Conservation (phyloP, 1,140 invertebrate species). For the Aphaenogaster rudis region DNA sequence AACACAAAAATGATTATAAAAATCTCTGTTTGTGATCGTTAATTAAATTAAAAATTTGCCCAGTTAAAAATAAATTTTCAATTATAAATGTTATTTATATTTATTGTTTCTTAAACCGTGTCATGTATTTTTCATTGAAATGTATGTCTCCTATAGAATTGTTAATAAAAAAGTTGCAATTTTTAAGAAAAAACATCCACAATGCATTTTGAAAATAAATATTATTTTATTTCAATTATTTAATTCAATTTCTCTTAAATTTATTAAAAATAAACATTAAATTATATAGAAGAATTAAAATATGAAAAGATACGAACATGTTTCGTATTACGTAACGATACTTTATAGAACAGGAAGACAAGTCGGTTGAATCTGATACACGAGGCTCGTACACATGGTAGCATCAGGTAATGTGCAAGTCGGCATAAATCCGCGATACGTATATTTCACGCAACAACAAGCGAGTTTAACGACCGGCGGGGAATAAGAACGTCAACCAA, state of each 20-base stretch:
- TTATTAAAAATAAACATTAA: not conserved
- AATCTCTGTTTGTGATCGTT: not conserved
- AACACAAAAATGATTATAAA: not conserved
- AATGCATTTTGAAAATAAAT: not conserved
- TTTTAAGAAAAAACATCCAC: not conserved
- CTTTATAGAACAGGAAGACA: not conserved
- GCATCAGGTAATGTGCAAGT: conserved; percentile 13
- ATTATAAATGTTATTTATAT: not conserved
- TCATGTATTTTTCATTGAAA: not conserved
- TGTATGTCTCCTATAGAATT: not conserved
- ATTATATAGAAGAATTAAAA: not conserved
- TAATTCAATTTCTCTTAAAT: not conserved
- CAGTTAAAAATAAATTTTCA: not conserved
- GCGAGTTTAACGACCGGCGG: conserved; percentile 48
- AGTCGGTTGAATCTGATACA: not conserved
- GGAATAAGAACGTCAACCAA: not conserved
- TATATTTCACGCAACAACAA: conserved; percentile 48
- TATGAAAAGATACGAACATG: not conserved
- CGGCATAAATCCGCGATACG: not conserved
- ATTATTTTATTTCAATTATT: not conserved
- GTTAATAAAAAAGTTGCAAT: not conserved
- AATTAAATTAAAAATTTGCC: not conserved
- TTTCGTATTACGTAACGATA: not conserved
- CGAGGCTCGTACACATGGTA: not conserved
- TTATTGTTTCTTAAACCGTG: not conserved